Conservation (phyloP, 2,888 invertebrate genomes). For the Callinectes sapidus region DNA sequence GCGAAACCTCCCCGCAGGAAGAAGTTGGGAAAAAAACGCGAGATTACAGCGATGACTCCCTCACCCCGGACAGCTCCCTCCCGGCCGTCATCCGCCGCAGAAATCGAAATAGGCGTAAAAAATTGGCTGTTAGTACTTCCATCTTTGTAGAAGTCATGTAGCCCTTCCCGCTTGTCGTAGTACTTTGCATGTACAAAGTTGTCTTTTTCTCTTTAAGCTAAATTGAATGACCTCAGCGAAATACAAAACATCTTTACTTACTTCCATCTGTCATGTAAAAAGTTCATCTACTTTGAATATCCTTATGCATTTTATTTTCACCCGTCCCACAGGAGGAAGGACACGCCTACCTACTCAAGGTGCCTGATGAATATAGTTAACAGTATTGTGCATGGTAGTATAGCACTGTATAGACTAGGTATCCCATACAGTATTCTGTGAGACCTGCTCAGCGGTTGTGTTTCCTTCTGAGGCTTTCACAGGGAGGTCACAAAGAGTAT, state of each 20-base stretch:
- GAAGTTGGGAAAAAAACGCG: conserved; percentile 56
- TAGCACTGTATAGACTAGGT: neutral
- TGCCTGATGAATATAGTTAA: conserved; percentile 5
- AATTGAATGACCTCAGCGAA: neutral
- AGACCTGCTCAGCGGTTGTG: neutral
- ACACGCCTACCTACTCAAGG: neutral
- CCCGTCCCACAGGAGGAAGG: neutral
- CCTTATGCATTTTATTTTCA: neutral
- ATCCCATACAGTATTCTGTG: neutral
- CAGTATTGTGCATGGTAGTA: neutral
- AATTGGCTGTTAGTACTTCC: conserved; percentile 70
- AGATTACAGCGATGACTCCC: conserved; percentile 69
- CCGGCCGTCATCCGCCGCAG: conserved; percentile 71
- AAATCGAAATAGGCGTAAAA: conserved; percentile 70
- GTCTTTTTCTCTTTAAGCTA: neutral
- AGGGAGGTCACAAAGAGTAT: neutral
- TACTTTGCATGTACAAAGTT: neutral
- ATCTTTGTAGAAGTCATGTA: neutral
- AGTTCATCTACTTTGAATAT: neutral
- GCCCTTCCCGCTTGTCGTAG: neutral
- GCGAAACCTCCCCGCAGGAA: conserved; percentile 38
- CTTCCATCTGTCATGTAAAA: neutral
- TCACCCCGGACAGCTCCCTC: conserved; percentile 69
- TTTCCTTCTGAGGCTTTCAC: neutral
- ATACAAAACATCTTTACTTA: neutral